Conservation (phyloP, 2,113 vertebrate species). For the Danio rerio region DNA sequence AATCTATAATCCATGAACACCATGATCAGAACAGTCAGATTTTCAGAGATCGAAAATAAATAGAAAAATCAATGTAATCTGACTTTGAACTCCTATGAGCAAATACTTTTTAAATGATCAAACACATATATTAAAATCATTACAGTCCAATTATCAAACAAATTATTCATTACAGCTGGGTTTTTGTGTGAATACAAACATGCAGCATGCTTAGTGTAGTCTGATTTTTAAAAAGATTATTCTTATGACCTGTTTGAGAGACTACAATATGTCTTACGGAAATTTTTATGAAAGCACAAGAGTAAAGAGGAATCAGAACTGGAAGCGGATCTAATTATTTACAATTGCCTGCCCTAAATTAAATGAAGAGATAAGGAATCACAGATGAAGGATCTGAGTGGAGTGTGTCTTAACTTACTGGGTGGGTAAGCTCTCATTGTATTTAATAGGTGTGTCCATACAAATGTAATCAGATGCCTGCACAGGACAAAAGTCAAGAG, state of each 20-base stretch:
- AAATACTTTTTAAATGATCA: background rate
- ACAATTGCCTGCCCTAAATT: background rate
- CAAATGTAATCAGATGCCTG: conserved; percentile 26
- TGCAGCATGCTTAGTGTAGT: too few species aligned
- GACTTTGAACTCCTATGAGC: background rate
- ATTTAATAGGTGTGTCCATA: conserved; percentile 50
- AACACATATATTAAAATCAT: background rate
- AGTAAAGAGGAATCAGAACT: background rate
- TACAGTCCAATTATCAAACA: background rate
- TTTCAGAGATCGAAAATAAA: too few species aligned
- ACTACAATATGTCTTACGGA: background rate
- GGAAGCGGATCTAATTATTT: background rate
- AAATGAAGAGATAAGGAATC: background rate
- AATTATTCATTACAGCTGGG: background rate
- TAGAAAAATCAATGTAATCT: too few species aligned
- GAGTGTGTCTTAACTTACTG: conserved; percentile 20
- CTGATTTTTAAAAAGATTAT: too few species aligned
- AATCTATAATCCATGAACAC: too few species aligned
- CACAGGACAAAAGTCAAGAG: background rate
- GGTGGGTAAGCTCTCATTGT: conserved; percentile 48
- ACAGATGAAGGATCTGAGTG: background rate
- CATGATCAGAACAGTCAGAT: too few species aligned
- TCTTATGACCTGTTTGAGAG: too few species aligned
- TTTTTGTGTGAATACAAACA: too few species aligned
- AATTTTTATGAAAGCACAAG: background rate